Evolutionary conservation across 2,888 invertebrate genomes (phyloP).

Genomic region (Folsomia candida): DNA sequence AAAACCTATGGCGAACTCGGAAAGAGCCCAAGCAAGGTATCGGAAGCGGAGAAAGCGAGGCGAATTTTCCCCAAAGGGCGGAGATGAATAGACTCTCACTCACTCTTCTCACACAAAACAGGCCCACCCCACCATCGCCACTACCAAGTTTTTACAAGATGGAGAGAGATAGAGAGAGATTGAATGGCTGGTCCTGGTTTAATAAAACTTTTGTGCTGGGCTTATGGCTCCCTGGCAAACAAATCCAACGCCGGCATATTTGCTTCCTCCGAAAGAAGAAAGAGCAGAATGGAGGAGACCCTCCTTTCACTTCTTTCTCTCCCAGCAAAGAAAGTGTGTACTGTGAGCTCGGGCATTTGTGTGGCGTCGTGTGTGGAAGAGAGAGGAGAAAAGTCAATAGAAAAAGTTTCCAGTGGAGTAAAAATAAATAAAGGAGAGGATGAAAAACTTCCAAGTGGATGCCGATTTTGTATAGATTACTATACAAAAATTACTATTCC

Average conservation of each 20-base stretch:
- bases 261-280: neutral
- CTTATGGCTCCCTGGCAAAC: neutral
- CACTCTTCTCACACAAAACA: no score
- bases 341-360: neutral
- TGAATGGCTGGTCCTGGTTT: conserved; percentile 2
- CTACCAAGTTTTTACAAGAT: neutral
- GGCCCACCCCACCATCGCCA: neutral
- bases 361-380: neutral
- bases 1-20: no score
- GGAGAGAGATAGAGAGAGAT: neutral
- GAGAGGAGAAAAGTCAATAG: neutral
- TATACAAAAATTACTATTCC: no score
- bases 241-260: neutral
- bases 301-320: neutral
- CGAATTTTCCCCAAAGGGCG: no score
- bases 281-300: neutral
- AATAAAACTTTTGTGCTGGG: conserved; percentile 4
- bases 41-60: no score
- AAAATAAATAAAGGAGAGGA: no score
- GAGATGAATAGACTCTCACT: no score
- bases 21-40: no score
- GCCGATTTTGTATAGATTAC: no score
- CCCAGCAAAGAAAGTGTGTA: neutral
- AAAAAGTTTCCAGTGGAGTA: neutral
- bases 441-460: no score